These are phyloP conservation scores for Dicyrtomina minuta DNA, from an alignment of 2,888 invertebrate genomes.

Conservation along the genomic window DNA sequence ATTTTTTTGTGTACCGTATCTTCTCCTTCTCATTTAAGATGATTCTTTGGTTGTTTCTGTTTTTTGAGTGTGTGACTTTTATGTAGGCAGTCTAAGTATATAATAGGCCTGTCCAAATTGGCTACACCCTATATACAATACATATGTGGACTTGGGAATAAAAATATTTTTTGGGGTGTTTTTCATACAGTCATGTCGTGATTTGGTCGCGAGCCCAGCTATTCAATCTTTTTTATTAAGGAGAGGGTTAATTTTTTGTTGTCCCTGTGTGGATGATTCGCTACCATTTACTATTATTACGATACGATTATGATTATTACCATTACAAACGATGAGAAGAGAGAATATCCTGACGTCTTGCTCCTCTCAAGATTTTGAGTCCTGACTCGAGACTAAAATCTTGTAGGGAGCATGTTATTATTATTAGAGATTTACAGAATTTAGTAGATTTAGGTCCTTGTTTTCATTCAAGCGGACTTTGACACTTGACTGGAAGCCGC, in stretches of 20 bases:
- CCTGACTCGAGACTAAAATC: neutral
- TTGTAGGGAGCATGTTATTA: neutral
- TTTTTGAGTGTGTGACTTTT: no score
- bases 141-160: neutral
- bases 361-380: constrained; percentile 5
- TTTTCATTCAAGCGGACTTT: constrained; percentile 17
- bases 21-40: no score
- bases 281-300: constrained; percentile 16
- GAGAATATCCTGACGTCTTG: constrained; percentile 6
- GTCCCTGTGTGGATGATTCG: neutral
- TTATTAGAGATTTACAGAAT: no score
- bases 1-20: neutral
- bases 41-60: no score
- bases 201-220: constrained; percentile 34
- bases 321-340: constrained; percentile 29
- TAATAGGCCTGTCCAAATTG: no score
- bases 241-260: neutral
- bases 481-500: constrained; percentile 6
- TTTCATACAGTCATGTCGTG: constrained; percentile 28
- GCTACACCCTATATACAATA: neutral
- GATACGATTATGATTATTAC: constrained; percentile 9
- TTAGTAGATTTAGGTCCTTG: no score
- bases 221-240: constrained; percentile 15
- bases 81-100: no score
- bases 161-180: constrained; percentile 4